Evolutionary conservation across 2,888 invertebrate species (phyloP), one percentile per base, ranked within the genome.

Genomic region (Hesperia comma): DNA sequence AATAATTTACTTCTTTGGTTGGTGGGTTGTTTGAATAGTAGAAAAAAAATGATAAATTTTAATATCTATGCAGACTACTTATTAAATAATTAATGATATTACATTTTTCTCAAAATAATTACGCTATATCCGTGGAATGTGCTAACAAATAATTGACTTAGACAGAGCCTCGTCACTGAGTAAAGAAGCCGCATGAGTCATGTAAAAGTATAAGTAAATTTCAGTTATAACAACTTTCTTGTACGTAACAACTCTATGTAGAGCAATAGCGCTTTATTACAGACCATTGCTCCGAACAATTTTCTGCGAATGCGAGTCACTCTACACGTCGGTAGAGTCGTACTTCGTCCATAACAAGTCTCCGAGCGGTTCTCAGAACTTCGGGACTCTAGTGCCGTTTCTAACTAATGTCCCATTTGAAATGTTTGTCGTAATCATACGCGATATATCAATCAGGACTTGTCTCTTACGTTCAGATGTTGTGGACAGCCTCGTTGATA

Each of bases 341-440:
- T 26, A 26, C 26, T 26, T 26, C 26, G 26, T 26, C 2, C 33
- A 8, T 55, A 17, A 55, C 55, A 37, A 55, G 33, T 33, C 55
- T 26, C 55, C 1, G 33, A 55, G 51, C 51, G 37, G 19, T 56
- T 56, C 55, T 15, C 7, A 43, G 55, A 56, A 61, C 26, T 46
- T 58, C 58, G 7, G 46, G 46, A 49, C 46, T 60, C 46, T 46
- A 60, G 32, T 46, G 46, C 60, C 60, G 17, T 60, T 58, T 58
- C 33, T 49, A 60, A 49, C 60, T 60, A 60, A 17, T 32, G 49
- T 33, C 33, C 4, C 14, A 49, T 60, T 49, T 49, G 41, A 57
- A 46, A 49, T 56, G 56, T 21, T 56, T 40, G 40, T 37, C 12
- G 37, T 37, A 37, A 40, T 17, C 17, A 14, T 41, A 14, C 14